Percentiles rank a stretch among this genome's conserved stretches.
Conservation (phyloP, 1,140 invertebrate genomes). For the Parasteatoda tepidariorum region DNA sequence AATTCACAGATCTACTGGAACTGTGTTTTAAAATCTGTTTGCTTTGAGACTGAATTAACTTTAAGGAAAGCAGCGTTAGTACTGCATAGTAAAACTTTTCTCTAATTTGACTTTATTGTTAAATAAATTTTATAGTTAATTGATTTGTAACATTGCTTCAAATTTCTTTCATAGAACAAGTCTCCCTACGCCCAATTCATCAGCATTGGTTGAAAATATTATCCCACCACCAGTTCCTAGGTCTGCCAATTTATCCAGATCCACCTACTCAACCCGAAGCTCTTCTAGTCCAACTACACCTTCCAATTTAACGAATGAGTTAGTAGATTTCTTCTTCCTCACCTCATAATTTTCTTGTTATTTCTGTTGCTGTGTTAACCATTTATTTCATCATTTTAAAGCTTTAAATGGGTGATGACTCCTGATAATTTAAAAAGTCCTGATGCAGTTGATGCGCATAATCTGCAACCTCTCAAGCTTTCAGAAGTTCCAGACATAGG, state of each 20-base stretch:
- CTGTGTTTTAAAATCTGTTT: no score
- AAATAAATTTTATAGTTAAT: no score
- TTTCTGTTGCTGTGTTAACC: not conserved
- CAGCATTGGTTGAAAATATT: no score
- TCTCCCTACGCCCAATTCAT: no score
- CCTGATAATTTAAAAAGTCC: conserved; percentile 44
- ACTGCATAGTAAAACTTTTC: no score
- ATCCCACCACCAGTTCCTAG: no score
- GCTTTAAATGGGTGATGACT: conserved; percentile 33
- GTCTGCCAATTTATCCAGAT: not conserved
- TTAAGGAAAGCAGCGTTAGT: no score
- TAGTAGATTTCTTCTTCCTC: not conserved
- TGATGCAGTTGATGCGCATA: conserved; percentile 8
- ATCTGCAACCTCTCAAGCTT: not conserved
- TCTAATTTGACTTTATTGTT: no score
- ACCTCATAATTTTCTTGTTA: not conserved
- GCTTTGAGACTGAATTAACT: no score
- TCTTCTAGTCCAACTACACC: not conserved
- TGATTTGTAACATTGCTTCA: no score
- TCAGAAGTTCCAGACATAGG: conserved; percentile 15
- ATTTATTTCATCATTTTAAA: not conserved
- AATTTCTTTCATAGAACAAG: no score
- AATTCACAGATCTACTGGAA: no score
- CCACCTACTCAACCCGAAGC: not conserved
- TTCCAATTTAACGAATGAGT: not conserved